Percentiles rank a stretch among this genome's conserved stretches.
Evolutionary conservation across 1,140 invertebrate genomes (phyloP).

Genomic region (Pogonognathellus flavescens): DNA sequence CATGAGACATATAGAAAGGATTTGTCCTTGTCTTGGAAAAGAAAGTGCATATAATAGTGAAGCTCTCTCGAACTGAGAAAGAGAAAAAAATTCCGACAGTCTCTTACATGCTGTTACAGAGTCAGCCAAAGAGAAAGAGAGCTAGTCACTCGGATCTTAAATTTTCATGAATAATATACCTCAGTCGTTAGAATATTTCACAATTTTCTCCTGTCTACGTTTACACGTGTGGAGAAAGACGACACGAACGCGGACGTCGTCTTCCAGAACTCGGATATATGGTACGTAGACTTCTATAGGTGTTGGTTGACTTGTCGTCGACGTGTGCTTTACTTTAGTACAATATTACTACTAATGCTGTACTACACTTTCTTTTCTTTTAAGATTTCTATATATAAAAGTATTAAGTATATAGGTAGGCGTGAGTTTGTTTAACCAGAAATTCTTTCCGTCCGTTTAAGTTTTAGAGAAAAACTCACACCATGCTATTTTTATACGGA

Average conservation of each 20-base stretch:
- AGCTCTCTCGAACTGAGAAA: neutral
- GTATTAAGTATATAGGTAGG: neutral
- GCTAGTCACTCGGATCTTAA: neutral
- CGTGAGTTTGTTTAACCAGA: neutral
- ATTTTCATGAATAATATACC: slow-evolving; percentile 42
- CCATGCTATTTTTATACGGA: no score
- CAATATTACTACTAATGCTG: no score
- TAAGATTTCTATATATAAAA: neutral
- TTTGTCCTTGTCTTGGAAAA: neutral
- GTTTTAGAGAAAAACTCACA: neutral
- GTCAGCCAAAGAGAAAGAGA: neutral
- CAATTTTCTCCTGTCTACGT: slow-evolving; percentile 32
- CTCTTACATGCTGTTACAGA: neutral
- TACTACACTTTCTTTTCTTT: no score
- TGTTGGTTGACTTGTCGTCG: neutral
- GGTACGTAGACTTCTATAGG: no score
- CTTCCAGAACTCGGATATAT: no score
- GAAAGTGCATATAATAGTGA: neutral
- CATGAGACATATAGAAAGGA: neutral
- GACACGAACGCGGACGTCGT: no score
- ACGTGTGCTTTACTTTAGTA: no score
- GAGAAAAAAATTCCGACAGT: neutral
- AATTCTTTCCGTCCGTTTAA: slow-evolving; percentile 10
- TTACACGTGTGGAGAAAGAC: neutral
- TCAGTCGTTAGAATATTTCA: slow-evolving; percentile 37